Percentiles rank a stretch among this genome's conserved stretches.
These are phyloP conservation scores for Ectemnius lituratus DNA, from an alignment of 2,888 invertebrate species.

Conservation along the genomic window DNA sequence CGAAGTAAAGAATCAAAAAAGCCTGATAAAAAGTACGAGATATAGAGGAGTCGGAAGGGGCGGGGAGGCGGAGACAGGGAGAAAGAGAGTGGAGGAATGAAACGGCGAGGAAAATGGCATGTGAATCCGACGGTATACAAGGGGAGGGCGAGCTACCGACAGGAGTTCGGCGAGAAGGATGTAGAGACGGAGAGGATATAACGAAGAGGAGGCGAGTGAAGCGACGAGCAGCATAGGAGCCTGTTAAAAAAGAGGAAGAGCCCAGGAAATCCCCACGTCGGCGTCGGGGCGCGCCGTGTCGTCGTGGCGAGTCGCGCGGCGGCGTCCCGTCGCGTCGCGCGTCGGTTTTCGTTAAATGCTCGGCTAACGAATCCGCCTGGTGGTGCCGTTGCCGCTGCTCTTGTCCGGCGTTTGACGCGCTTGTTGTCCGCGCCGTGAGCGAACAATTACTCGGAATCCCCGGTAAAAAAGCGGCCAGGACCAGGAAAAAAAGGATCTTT, in stretches of 20 bases:
- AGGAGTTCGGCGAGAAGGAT: slow-evolving; percentile 28
- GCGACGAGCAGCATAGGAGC: neutral
- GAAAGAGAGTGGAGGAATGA: neutral
- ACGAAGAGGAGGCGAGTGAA: neutral
- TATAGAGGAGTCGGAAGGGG: slow-evolving; percentile 16
- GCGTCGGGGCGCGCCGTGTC: no score
- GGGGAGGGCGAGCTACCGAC: slow-evolving; percentile 25
- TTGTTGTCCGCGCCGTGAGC: slow-evolving; percentile 60
- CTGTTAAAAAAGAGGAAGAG: slow-evolving; percentile 15
- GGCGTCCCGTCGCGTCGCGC: neutral
- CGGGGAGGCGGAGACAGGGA: slow-evolving; percentile 6
- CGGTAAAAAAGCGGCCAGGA: slow-evolving; percentile 53
- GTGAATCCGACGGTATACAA: slow-evolving; percentile 36
- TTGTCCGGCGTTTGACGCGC: slow-evolving; percentile 65
- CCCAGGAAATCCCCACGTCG: slow-evolving; percentile 20
- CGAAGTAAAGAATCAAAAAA: neutral
- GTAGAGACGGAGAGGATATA: slow-evolving; percentile 13
- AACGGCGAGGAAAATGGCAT: slow-evolving; percentile 36
- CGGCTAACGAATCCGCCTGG: slow-evolving; percentile 64
- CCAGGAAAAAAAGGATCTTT: slow-evolving; percentile 31
- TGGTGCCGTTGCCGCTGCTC: slow-evolving; percentile 4
- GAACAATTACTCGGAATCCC: slow-evolving; percentile 66
- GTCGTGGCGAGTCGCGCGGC: no score
- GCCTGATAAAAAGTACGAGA: slow-evolving; percentile 10
- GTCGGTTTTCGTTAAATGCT: slow-evolving; percentile 63